Base-by-base conservation (phyloP, 1,140 invertebrate genomes). In the Bathynomus jamesi region DNA sequence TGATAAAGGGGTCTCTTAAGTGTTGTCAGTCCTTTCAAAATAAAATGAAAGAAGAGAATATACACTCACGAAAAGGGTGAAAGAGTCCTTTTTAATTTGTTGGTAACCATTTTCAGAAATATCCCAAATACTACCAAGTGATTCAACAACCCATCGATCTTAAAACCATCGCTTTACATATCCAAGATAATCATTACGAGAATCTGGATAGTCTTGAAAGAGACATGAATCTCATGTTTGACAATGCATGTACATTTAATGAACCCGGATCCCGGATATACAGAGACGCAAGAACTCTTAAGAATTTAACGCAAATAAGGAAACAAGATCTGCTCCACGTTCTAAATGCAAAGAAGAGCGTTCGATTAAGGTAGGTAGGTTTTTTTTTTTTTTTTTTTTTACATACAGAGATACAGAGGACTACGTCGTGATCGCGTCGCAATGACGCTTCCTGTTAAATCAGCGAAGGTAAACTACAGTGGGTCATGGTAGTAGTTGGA, bases 231-330 rank as follows among this genome's bases (percentile, higher is more conserved):
- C 83, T 94, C 24, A 95, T 99, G 90, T 91, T 92, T 40, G 90
- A 90, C 74, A 99, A 99, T 84, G 96, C 97, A 0, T 97, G 94
- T 80, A 85, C 88, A 4, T 99, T 97, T 80, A 99, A 99, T 82
- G 96, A 98, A 81, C 94, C 96, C 0, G 94, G 94, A 0, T 98
- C 95, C 3, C 89, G 91, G 80, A 97, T 99, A 77, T 98, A 98
- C 80, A 97, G 95, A 82, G 93, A 97, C 85, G 95, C 95, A 0
- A 94, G 94, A 81, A 84, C 89, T 13, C 81, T 98, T 61, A 93
- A 93, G 79, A 95, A 93, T 85, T 81, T 90, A 28, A 87, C 90
- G 61, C 83, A 85, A 53, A 81, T 81, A 2, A 87, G 88, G 68
- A 89, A 87, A 74, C 81, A 84, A 72, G 90, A 91, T 78, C 82